A percentile compares a stretch with the other conserved stretches of the same genome.
Evolutionary conservation across 2,113 vertebrate species (phyloP).

Genomic region (Colinus virginianus): DNA sequence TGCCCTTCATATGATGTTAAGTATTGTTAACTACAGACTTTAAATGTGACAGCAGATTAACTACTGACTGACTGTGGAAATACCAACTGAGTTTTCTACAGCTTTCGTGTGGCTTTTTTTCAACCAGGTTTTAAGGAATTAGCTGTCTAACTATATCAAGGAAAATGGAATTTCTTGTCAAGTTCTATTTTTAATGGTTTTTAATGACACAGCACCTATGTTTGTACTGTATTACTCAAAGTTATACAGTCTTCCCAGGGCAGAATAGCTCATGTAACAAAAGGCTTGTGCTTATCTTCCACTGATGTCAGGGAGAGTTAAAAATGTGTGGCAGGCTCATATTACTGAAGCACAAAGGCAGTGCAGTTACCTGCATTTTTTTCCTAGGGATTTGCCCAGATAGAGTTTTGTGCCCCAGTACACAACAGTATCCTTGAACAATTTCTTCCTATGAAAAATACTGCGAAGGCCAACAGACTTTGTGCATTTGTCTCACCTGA

Average conservation of each 20-base stretch:
- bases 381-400: neutral
- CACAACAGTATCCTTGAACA: neutral
- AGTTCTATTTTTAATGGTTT: slow-evolving; percentile 4
- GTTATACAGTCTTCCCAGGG: neutral
- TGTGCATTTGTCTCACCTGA: neutral
- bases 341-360: slow-evolving; percentile 3
- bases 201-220: neutral
- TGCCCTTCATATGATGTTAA: slow-evolving; percentile 9
- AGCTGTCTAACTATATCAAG: neutral
- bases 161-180: neutral
- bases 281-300: neutral
- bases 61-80: neutral
- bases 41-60: slow-evolving; percentile 12
- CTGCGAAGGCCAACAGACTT: neutral
- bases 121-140: neutral
- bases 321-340: neutral
- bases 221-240: neutral
- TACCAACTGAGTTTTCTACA: neutral
- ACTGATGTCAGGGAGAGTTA: neutral
- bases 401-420: neutral
- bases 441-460: neutral
- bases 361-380: neutral
- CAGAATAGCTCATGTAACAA: neutral
- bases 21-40: neutral
- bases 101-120: slow-evolving; percentile 6